Evolutionary conservation across 2,113 vertebrate species (phyloP), one percentile per base, ranked within the genome.

Genomic region (Rynchops niger): DNA sequence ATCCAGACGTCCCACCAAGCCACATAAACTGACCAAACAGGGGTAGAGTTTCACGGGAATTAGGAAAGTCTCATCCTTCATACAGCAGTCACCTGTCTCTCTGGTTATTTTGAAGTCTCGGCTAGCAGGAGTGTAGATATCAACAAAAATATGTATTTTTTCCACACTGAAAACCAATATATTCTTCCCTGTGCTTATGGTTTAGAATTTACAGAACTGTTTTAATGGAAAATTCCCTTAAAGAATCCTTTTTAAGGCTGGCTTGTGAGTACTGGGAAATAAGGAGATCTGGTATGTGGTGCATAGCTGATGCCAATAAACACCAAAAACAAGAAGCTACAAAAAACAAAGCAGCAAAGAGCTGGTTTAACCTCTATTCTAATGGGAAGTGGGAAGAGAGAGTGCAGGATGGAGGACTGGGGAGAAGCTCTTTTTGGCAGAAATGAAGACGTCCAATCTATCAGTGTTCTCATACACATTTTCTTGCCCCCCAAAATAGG

Each of bases 401-500:
- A 27, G 17, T 23, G 27, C 32, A 63, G 43, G 61, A 63, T 6
- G 18, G 42, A 78, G 27, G 21, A 36, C 15, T 11, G 23, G 18
- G 26, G 11, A 42, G 26, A 73, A 56, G 9, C 1, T 17, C 17
- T 47, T 61, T 69, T 65, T 1, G 6, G 38, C 47, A 45, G 19
- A 26, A 32, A 5, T 50, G 23, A 85, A 4, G 6, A 40, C 0
- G 1, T 42, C 29, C 2, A 0, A 22, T 52, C 36, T 55, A 19
- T 49, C 13, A 43, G 16, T 34, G 34, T 25, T 53, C 52, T 29
- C n/a, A 43, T 15, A 38, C 0, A 1, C 7, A 21, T 16, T 49
- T 55, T n/a, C 14, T 18, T 12, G 15, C 43, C 23, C 7, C 7
- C 23, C 19, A 50, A 58, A 7, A 19, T 11, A 62, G 3, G 9